Base-by-base conservation (phyloP, 1,140 invertebrate species). In the Drosophila repletoides region DNA sequence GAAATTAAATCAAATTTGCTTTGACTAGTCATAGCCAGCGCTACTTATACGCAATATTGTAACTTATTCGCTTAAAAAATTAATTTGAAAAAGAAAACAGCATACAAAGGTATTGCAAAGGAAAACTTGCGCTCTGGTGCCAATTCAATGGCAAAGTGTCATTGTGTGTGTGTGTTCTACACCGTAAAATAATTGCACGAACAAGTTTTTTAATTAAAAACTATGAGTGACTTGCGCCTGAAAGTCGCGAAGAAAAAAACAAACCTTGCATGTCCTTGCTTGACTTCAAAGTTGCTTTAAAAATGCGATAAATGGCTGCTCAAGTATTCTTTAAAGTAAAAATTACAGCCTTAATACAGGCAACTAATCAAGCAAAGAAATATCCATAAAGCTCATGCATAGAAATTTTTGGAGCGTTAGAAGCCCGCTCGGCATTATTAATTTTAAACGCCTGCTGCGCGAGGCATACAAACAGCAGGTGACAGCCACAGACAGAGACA, bases 171-270 rank as follows among this genome's bases (percentile, higher is more conserved):
- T 24, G 49, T 21, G 40, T 10, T 19, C 31, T 15, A 36, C 9
- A 45, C 24, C 36, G 34, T 40, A 65, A 81, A 75, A 86, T 84
- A 84, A 84, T 84, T 84, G 80, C 79, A 75, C 61, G 53, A 72
- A 65, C 66, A 86, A 84, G 79, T 84, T 84, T 84, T 84, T 84
- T 84, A 84, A 84, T 84, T 84, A 84, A 84, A 83, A 86, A 74
- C 65, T 79, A 83, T 74, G 65, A 65, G 74, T 84, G 65, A 83
- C 65, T 84, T 74, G 65, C 60, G 80, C 74, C 56, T 74, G 66
- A 86, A 74, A 72, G 67, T 52, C 64, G 36, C 15, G 53, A 43
- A 64, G 45, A 56, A 59, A 52, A 52, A 63, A 59, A n/a, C n/a
- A n/a, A n/a, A n/a, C n/a, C n/a, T n/a, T n/a, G n/a, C n/a, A n/a